A percentile compares a stretch with the other conserved stretches of the same genome.
These are phyloP conservation scores for Bellardia bayeri DNA, from an alignment of 2,888 invertebrate genomes.

Conservation along the genomic window DNA sequence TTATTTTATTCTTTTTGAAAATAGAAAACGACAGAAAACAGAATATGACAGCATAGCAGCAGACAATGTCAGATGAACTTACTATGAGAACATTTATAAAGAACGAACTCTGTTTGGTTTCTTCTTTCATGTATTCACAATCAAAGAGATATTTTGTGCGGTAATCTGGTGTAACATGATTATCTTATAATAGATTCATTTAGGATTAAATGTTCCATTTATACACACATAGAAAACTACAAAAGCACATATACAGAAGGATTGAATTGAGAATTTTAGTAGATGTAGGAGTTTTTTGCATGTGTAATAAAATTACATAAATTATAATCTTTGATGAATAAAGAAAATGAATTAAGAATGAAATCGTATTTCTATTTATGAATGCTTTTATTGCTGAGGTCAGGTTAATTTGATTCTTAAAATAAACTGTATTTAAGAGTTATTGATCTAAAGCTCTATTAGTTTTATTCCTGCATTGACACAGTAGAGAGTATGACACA, in stretches of 20 bases:
- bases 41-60: background rate
- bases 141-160: constrained; percentile 49
- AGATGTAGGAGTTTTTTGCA: background rate
- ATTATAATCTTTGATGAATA: too few relatives aligned
- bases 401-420: background rate
- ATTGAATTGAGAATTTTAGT: background rate
- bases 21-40: background rate
- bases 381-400: too few relatives aligned
- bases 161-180: constrained; percentile 64
- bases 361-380: too few relatives aligned
- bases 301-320: background rate
- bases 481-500: too few relatives aligned
- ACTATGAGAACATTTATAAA: background rate
- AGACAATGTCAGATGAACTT: background rate
- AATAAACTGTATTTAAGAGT: background rate
- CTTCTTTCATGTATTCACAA: constrained; percentile 24
- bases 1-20: background rate
- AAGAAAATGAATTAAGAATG: too few relatives aligned
- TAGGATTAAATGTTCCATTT: constrained; percentile 59
- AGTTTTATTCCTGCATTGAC: too few relatives aligned
- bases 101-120: background rate
- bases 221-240: background rate
- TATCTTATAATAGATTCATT: constrained; percentile 68
- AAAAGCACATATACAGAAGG: background rate
- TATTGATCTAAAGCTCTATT: too few relatives aligned